Conservation (phyloP, 2,888 invertebrate genomes). For the Nycteola revayana region DNA sequence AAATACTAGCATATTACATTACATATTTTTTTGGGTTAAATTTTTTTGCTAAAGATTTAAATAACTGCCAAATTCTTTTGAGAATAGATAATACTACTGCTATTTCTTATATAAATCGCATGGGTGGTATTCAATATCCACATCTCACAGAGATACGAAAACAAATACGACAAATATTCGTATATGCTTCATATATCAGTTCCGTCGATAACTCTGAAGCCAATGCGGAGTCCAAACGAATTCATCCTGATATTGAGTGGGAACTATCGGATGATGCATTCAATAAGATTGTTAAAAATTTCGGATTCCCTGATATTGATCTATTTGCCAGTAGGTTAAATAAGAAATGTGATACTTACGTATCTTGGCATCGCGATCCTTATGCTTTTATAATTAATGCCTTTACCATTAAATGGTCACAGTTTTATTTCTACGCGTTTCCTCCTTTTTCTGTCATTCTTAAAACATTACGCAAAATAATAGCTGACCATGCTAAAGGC, state of each 20-base stretch:
- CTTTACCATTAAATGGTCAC: constrained; percentile 6
- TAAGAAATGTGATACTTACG: constrained; percentile 1
- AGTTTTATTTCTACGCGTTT: constrained; percentile 6
- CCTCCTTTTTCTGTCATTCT: constrained; percentile 2
- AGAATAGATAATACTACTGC: constrained; percentile 7
- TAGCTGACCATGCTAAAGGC: neutral
- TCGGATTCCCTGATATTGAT: constrained; percentile 1
- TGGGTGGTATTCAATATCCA: constrained; percentile 9
- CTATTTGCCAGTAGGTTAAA: constrained; percentile 10
- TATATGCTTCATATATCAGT: neutral
- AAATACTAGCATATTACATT: neutral
- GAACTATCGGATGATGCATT: neutral
- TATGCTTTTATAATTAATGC: constrained; percentile 1
- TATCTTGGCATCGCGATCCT: constrained; percentile 3
- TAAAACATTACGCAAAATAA: constrained; percentile 4
- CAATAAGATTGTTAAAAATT: neutral
- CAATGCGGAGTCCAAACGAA: neutral
- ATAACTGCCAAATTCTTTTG: constrained; percentile 1
- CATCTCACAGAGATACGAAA: neutral
- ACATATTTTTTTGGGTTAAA: neutral
- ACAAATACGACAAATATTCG: neutral
- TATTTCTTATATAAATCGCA: constrained; percentile 6
- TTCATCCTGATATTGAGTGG: neutral
- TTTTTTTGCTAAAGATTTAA: neutral
- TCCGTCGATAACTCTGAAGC: neutral